Evolutionary conservation across 2,797 vertebrate genomes (phyloP), one percentile per base, ranked within the genome.

Genomic region (Antrozous pallidus): DNA sequence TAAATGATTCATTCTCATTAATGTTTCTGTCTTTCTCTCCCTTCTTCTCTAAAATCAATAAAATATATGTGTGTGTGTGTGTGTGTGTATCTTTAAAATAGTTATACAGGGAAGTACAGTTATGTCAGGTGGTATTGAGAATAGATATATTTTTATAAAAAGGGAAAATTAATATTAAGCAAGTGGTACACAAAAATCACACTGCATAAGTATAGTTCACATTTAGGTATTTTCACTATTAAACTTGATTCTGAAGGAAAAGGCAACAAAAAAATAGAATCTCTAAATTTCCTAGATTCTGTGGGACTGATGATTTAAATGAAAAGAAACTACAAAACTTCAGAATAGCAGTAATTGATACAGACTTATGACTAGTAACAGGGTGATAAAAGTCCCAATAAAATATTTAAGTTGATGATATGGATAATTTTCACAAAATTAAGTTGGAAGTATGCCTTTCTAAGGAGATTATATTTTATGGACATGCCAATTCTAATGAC

Each of bases 251-350:
- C 70, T 75, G 31, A 89, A 69, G 33, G 73, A 73, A 84, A 90
- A 91, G 45, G 12, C 11, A 38, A 61, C 83, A 75, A 74, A 69
- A 74, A 94, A 81, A 40, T 6, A 42, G n/a, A 85, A 65, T 5
- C 6, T 81, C 67, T 47, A 45, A 14, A 79, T n/a, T n/a, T 85
- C 65, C 18, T 31, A 70, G 38, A 20, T 78, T 83, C 22, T 63
- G 8, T 82, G 84, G 42, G 54, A 65, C 78, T 83, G 71, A 88
- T 65, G 28, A 83, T 67, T 31, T 84, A 8, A 12, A 28, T 74
- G 14, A n/a, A 51, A 45, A 88, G 20, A 82, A 45, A 92, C n/a
- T 70, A 69, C 17, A 91, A 87, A 87, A 81, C 33, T 77, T 94
- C 7, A 69, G 40, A 80, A 33, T 33, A 56, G 45, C 14, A 81